Evolutionary conservation across 2,113 vertebrate species (phyloP).

Genomic region (Rhea americana): DNA sequence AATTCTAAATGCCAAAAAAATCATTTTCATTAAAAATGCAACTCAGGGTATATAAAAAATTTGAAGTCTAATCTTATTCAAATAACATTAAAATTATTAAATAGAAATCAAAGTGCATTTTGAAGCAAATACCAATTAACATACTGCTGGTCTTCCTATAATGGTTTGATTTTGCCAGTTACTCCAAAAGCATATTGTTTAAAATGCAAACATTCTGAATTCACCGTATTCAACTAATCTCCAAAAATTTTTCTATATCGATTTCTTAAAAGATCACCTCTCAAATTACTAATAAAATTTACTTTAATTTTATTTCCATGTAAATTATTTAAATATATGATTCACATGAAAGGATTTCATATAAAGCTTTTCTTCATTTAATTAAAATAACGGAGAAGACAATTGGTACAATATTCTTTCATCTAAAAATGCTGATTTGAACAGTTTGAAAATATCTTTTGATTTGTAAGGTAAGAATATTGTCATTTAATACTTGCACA

Average conservation of each 20-base stretch:
- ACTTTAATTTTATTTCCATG: background rate
- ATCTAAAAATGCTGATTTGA: background rate
- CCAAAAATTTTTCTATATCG: slow-evolving; percentile 17
- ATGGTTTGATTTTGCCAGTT: slow-evolving; percentile 23
- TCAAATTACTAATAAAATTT: background rate
- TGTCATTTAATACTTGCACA: background rate
- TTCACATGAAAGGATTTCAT: background rate
- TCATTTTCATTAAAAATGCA: slow-evolving; percentile 50
- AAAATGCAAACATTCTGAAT: slow-evolving; percentile 6
- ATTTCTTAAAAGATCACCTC: background rate
- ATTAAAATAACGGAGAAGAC: background rate
- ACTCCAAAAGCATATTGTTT: background rate
- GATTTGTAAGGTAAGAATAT: background rate
- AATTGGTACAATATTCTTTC: background rate
- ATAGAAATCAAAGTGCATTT: slow-evolving; percentile 62
- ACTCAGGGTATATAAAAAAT: slow-evolving; percentile 29
- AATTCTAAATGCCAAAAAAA: slow-evolving; percentile 13
- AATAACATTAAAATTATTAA: slow-evolving; percentile 55
- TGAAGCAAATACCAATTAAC: slow-evolving; percentile 70
- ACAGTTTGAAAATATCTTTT: background rate
- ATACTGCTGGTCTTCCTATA: slow-evolving; percentile 11
- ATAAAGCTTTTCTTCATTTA: background rate
- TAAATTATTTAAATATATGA: background rate
- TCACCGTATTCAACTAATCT: slow-evolving; percentile 17
- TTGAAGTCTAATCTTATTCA: slow-evolving; percentile 54